These are phyloP conservation scores for Leptarthrus brevirostris DNA, from an alignment of 2,888 invertebrate genomes.

Conservation along the genomic window DNA sequence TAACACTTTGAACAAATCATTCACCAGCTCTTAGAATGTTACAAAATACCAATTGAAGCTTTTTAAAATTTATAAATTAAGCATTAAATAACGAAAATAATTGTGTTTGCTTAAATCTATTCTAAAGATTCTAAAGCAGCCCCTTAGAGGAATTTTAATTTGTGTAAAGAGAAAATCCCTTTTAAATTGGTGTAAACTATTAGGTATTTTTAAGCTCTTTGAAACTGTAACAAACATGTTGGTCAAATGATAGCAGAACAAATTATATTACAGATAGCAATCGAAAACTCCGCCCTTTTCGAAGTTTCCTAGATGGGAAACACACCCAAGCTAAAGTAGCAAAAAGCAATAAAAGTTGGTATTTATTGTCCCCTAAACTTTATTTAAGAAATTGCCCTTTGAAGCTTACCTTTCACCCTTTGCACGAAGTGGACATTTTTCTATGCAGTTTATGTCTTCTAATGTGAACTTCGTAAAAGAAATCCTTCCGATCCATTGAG, in stretches of 20 bases:
- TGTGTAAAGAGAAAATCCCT: no score
- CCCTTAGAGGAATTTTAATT: no score
- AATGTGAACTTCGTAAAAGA: neutral
- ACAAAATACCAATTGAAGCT: no score
- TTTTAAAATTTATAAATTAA: no score
- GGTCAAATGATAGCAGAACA: neutral
- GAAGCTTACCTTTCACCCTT: slow-evolving; percentile 12
- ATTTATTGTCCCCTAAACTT: slow-evolving; percentile 35
- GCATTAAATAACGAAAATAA: no score
- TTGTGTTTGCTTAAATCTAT: no score
- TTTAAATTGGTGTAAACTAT: no score
- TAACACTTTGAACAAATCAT: no score
- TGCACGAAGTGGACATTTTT: slow-evolving; percentile 33
- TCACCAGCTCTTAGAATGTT: no score
- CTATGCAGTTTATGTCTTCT: slow-evolving; percentile 37
- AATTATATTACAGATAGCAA: neutral
- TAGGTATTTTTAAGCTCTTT: no score
- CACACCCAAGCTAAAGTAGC: neutral
- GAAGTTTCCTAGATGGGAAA: neutral
- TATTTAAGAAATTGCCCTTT: slow-evolving; percentile 29
- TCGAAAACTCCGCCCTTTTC: neutral
- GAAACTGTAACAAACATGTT: no score
- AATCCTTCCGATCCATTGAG: slow-evolving; percentile 38
- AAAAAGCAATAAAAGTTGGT: slow-evolving; percentile 19
- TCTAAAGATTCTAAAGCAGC: no score